Conservation (phyloP, 2,797 vertebrate species). For the Semaprochilodus insignis region DNA sequence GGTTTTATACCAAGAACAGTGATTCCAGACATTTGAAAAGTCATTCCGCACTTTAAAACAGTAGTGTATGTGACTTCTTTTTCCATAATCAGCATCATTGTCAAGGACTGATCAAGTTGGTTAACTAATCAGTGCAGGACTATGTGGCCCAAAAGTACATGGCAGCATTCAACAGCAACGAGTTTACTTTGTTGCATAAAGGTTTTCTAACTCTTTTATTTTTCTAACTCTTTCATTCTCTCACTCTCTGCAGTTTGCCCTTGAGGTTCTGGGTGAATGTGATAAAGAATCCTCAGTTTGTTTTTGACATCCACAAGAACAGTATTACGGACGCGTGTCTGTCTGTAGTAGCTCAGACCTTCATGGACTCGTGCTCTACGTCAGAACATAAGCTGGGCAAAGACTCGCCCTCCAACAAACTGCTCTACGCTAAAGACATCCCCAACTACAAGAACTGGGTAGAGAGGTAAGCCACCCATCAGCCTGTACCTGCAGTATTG, state of each 20-base stretch:
- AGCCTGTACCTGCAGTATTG: background rate
- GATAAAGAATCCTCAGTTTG: slow-evolving; percentile 99
- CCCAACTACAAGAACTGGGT: slow-evolving; percentile 88
- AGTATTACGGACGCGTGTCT: slow-evolving; percentile 98
- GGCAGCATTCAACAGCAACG: too few species aligned
- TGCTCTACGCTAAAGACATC: slow-evolving; percentile 99
- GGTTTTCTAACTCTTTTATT: background rate
- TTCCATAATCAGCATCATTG: too few species aligned
- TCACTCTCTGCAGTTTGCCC: slow-evolving; percentile 80
- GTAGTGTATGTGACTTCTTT: too few species aligned
- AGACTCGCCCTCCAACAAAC: slow-evolving; percentile 97
- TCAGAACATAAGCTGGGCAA: slow-evolving; percentile 98
- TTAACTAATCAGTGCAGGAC: too few species aligned
- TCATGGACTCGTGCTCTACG: slow-evolving; percentile 99
- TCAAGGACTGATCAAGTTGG: too few species aligned
- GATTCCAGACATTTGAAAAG: too few species aligned
- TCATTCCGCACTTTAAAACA: too few species aligned
- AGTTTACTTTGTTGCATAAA: background rate
- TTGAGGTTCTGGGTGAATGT: slow-evolving; percentile 99
- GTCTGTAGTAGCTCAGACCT: slow-evolving; percentile 98
- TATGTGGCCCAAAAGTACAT: too few species aligned
- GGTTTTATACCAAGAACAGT: too few species aligned
- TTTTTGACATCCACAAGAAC: slow-evolving; percentile 99
- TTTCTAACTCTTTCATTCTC: background rate
- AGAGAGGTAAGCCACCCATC: slow-evolving; percentile 84